Percentiles rank a stretch among this genome's conserved stretches.
phyloP scores from a whole-genome alignment of 2,113 vertebrate genomes.

The Chiloscyllium plagiosum region DNA sequence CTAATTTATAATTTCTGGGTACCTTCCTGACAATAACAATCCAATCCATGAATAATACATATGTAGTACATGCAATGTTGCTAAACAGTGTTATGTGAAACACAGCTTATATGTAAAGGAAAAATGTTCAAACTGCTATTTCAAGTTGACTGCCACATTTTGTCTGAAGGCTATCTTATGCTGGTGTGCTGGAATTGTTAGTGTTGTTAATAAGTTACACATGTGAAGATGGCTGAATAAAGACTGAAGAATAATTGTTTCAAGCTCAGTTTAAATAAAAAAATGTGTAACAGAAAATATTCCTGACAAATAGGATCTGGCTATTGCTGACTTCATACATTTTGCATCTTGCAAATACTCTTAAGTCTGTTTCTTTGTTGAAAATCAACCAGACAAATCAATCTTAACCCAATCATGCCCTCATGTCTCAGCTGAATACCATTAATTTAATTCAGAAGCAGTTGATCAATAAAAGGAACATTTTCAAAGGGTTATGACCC shows the following conservation, averaged over 20 bases:
- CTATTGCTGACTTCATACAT: background rate
- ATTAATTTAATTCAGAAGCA: background rate
- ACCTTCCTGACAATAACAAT: background rate
- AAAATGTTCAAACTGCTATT: background rate
- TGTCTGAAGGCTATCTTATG: background rate
- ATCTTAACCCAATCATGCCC: constrained; percentile 7
- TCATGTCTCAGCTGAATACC: background rate
- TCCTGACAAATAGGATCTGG: background rate
- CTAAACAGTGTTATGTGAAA: background rate
- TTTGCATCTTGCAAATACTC: background rate
- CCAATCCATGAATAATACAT: background rate
- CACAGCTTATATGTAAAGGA: background rate
- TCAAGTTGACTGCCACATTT: background rate
- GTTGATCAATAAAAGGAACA: background rate
- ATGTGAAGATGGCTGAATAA: background rate
- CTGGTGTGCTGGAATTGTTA: background rate
- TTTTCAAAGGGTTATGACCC: background rate
- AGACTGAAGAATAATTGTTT: background rate
- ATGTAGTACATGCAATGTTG: background rate
- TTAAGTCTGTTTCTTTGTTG: background rate
- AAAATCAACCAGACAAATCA: background rate
- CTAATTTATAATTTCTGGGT: background rate
- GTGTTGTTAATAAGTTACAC: background rate
- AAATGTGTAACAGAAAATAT: background rate
- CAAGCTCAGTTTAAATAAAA: background rate